These are phyloP conservation scores for Ovis aries DNA, from an alignment of 2,113 vertebrate species.

Conservation along the genomic window DNA sequence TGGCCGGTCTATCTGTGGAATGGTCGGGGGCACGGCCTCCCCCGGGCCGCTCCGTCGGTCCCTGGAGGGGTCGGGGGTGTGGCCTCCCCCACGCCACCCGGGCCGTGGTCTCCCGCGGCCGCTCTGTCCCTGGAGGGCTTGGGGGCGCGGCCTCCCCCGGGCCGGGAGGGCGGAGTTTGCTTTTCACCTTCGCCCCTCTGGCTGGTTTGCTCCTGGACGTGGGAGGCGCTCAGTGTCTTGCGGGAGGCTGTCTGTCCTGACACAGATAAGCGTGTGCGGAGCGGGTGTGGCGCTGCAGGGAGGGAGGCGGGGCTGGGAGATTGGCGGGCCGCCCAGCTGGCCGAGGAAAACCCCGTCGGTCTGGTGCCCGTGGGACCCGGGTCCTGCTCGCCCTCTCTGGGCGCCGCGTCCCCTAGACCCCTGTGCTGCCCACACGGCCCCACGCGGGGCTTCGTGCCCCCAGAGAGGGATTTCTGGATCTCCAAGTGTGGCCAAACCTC, in stretches of 20 bases:
- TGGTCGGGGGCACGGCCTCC: background rate
- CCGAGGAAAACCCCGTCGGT: background rate
- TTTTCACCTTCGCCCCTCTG: background rate
- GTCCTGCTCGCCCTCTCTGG: background rate
- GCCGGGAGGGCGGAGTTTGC: fast-evolving
- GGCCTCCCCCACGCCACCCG: background rate
- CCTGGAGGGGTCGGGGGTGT: no score
- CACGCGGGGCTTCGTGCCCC: fast-evolving
- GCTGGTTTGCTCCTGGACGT: background rate
- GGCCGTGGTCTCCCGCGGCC: background rate
- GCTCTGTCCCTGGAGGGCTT: no score
- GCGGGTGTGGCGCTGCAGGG: background rate
- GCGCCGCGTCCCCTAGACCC: background rate
- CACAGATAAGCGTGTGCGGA: background rate
- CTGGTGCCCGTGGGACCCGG: background rate
- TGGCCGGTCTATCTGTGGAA: background rate
- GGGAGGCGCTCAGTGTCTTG: background rate
- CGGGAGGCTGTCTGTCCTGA: background rate
- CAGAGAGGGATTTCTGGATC: background rate
- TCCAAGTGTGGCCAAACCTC: background rate
- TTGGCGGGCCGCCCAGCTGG: fast-evolving
- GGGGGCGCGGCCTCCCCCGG: background rate
- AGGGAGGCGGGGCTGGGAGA: background rate
- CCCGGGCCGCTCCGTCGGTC: no score
- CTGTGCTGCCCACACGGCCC: background rate